phyloP scores from a whole-genome alignment of 2,113 vertebrate genomes.

The Amphilophus citrinellus region DNA sequence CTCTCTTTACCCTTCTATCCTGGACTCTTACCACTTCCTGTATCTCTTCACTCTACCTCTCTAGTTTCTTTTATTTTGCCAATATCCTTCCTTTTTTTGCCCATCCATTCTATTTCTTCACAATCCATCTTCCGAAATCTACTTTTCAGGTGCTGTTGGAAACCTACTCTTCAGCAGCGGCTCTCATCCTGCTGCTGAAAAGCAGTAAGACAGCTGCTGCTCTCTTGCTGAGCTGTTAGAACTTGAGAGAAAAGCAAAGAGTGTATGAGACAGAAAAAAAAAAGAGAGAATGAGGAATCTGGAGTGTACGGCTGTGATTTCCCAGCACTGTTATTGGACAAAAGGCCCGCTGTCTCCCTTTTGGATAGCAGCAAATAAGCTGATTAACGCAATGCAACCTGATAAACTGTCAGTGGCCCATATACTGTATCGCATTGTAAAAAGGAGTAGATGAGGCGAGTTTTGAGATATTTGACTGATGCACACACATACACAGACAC shows the following conservation, averaged over 20 bases:
- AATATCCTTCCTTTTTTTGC: not conserved
- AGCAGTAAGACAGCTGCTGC: not conserved
- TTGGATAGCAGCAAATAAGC: slow-evolving; percentile 44
- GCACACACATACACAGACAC: no score
- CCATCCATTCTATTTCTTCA: not conserved
- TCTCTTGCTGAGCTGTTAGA: slow-evolving; percentile 8
- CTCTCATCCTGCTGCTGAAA: not conserved
- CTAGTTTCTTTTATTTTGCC: not conserved
- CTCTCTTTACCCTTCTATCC: slow-evolving; percentile 33
- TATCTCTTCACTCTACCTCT: slow-evolving; percentile 4
- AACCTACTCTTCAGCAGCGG: slow-evolving; percentile 5
- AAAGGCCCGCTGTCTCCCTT: slow-evolving; percentile 18
- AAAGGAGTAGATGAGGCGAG: not conserved
- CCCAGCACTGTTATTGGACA: slow-evolving; percentile 29
- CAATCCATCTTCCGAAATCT: not conserved
- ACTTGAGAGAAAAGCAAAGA: slow-evolving; percentile 6
- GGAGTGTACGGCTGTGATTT: slow-evolving; percentile 29
- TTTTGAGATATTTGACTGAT: not conserved
- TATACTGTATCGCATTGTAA: slow-evolving; percentile 24
- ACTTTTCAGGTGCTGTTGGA: slow-evolving; percentile 6
- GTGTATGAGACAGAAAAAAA: not conserved
- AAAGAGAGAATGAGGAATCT: slow-evolving; percentile 9
- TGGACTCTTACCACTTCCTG: slow-evolving; percentile 1
- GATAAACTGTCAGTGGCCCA: slow-evolving; percentile 13
- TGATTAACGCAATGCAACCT: slow-evolving; percentile 37